Evolutionary conservation across 37 sponge, comb jelly and placozoan genomes (phyloP).

Genomic region (Haliclona indistincta): DNA sequence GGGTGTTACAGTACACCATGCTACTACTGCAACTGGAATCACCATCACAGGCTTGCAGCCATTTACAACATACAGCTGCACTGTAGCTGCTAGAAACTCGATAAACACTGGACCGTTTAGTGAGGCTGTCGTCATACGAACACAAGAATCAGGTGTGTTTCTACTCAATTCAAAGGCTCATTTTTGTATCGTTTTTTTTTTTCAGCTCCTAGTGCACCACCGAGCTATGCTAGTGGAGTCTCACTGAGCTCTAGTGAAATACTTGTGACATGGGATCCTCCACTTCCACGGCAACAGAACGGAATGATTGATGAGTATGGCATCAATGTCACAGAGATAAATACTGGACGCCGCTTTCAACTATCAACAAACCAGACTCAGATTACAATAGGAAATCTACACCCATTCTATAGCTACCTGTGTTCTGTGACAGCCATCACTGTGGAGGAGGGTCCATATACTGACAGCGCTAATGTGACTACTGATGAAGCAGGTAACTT

Average conservation of each 20-base stretch:
- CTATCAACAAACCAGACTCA: background rate
- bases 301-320: constrained; percentile 32
- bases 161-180: background rate
- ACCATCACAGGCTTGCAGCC: constrained; percentile 3
- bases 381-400: constrained; percentile 3
- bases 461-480: background rate
- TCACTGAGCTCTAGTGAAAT: too few species aligned
- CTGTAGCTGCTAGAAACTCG: constrained; percentile 30
- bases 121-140: background rate
- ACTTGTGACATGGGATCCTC: constrained; percentile 30
- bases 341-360: constrained; percentile 2
- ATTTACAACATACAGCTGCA: constrained; percentile 9
- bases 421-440: constrained; percentile 29
- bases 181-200: background rate
- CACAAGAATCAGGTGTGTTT: constrained; percentile 20
- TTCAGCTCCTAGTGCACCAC: too few species aligned
- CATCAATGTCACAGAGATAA: constrained; percentile 30
- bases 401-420: constrained; percentile 21
- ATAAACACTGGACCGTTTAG: constrained; percentile 42
- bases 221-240: too few species aligned
- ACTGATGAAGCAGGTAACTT: constrained; percentile 17
- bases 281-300: constrained; percentile 10
- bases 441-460: constrained; percentile 18
- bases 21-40: background rate
- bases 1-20: constrained; percentile 3